These are phyloP conservation scores for Athetis lepigone DNA, from an alignment of 2,888 invertebrate genomes.

Conservation along the genomic window DNA sequence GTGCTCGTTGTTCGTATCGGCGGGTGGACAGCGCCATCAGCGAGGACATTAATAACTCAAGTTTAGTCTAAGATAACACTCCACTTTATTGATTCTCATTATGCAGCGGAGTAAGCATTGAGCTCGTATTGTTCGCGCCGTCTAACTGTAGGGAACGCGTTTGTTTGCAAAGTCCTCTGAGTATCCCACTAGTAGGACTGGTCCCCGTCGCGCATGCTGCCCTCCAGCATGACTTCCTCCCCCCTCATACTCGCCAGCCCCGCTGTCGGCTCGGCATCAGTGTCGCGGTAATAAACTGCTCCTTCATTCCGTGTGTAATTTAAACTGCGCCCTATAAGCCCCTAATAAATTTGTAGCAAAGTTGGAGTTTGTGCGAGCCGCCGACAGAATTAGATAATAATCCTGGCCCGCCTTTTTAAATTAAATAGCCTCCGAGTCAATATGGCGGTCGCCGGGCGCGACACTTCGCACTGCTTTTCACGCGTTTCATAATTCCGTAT, in stretches of 20 bases:
- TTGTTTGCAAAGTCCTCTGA: neutral
- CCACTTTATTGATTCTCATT: constrained; percentile 25
- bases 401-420: constrained; percentile 73
- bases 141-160: neutral
- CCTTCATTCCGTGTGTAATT: constrained; percentile 58
- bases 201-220: neutral
- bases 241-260: no score
- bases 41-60: constrained; percentile 41
- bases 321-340: constrained; percentile 55
- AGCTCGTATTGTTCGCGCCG: constrained; percentile 9
- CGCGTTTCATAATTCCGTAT: constrained; percentile 70
- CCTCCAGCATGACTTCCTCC: neutral
- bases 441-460: constrained; percentile 58
- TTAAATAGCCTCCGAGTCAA: constrained; percentile 71
- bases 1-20: constrained; percentile 18
- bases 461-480: constrained; percentile 50
- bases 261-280: neutral
- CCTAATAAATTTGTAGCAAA: constrained; percentile 66
- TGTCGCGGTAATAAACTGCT: constrained; percentile 62
- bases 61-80: constrained; percentile 53
- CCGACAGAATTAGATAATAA: constrained; percentile 74
- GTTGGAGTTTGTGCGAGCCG: constrained; percentile 63
- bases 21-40: constrained; percentile 26
- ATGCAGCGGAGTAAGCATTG: constrained; percentile 10
- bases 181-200: neutral